Evolutionary conservation across 2,888 invertebrate species (phyloP).

Genomic region (Clepsis dumicolana): DNA sequence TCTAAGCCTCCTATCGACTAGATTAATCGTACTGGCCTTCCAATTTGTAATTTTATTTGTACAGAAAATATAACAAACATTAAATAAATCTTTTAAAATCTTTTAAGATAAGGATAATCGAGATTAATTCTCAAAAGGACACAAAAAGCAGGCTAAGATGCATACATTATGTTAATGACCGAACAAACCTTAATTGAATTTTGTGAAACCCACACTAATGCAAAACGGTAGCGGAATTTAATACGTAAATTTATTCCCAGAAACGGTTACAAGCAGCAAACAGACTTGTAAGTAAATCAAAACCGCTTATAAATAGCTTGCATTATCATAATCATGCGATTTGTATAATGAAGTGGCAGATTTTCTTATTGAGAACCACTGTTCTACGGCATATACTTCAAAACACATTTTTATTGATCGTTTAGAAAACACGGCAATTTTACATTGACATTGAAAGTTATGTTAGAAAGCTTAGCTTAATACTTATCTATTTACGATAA

Average conservation of each 20-base stretch:
- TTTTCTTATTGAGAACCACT: slow-evolving; percentile 71
- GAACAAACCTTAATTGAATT: slow-evolving; percentile 65
- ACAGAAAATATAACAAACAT: background rate
- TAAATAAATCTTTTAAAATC: background rate
- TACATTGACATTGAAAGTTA: slow-evolving; percentile 39
- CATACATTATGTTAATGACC: slow-evolving; percentile 61
- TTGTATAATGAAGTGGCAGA: slow-evolving; percentile 81
- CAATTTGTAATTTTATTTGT: slow-evolving; percentile 57
- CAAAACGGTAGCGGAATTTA: slow-evolving; percentile 77
- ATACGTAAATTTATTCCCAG: slow-evolving; percentile 78
- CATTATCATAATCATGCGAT: slow-evolving; percentile 82
- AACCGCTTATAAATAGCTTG: slow-evolving; percentile 76
- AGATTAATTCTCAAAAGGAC: slow-evolving; percentile 43
- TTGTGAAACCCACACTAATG: slow-evolving; percentile 75
- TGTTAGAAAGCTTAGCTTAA: slow-evolving; percentile 41
- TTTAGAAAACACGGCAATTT: slow-evolving; percentile 47
- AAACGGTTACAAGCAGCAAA: slow-evolving; percentile 71
- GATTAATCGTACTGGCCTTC: slow-evolving; percentile 75
- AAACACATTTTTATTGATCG: slow-evolving; percentile 61
- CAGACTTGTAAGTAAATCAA: slow-evolving; percentile 77
- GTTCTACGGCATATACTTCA: slow-evolving; percentile 67
- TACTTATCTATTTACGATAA: slow-evolving; percentile 14
- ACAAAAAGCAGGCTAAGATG: slow-evolving; percentile 39
- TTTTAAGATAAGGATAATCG: background rate
- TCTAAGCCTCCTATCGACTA: slow-evolving; percentile 78